Base-by-base conservation (phyloP, 1,140 invertebrate genomes). In the Conus betulinus region DNA sequence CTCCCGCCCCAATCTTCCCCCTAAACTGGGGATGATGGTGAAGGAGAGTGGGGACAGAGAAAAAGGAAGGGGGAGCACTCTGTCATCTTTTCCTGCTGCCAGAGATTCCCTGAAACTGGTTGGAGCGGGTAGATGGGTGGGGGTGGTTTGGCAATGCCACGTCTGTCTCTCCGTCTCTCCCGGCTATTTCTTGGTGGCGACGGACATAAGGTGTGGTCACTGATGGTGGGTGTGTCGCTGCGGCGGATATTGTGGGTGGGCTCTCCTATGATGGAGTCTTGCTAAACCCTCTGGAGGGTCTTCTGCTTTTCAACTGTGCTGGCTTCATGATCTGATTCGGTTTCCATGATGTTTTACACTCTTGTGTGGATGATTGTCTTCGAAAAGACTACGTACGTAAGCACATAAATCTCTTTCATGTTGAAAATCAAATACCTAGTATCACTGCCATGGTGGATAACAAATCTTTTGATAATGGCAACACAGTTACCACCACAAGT, bases 201-300 rank as follows among this genome's bases (percentile, higher is more conserved):
- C 67, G 17, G 17, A 52, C 53, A n/a, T 53, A 11, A 67, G 7
- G 82, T 76, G 71, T 23, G 23, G 23, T 25, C 88, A 74, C 53
- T 84, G 87, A 4, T 90, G 82, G 63, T 89, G 85, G 53, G 82
- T 15, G 15, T 60, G 57, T 60, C 57, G 57, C 0, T 60, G 57
- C 15, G 57, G 8, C 15, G 57, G 15, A 4, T 11, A 15, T 60
- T 60, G 57, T 60, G 57, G 8, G 57, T 8, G 57, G 57, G 8
- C 60, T 63, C 79, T 15, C 98, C 98, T 83, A 99, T 98, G 91
- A 99, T 98, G 91, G 98, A 98, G 95, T 99, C 98, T 94, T 99
- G 93, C 97, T 98, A 94, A 60, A 60, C 57, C 57, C 57, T 60
- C 15, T 60, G 57, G 8, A 15, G 57, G 57, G 57, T 8, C 57